Base-by-base conservation (phyloP, 2,888 invertebrate species). In the Hylaea fasciaria region DNA sequence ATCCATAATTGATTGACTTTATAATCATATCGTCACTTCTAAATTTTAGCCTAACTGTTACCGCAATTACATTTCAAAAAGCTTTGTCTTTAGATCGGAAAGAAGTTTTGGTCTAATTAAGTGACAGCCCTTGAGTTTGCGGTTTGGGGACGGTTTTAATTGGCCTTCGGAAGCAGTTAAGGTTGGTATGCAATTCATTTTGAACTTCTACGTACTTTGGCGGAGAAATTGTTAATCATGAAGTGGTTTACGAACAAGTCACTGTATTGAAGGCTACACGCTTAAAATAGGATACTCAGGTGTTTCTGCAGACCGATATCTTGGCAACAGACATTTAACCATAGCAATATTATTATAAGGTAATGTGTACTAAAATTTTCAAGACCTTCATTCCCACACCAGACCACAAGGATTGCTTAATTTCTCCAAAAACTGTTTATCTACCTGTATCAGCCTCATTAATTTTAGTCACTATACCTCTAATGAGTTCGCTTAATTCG, bases 401-500 rank as follows among this genome's bases (percentile, higher is more conserved):
- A 35, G 7, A 9, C 8, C n/a, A 4, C 5, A 2, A 9, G 43
- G 16, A 53, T 53, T 17, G n/a, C 40, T 52, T 35, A 48, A 48
- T 58, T 53, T 53, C 50, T 60, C 57, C 52, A 43, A 52, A 44
- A 52, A 52, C 43, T 39, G 47, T 48, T 46, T 55, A 61, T 61
- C 52, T 62, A 62, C 61, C 57, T 62, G 62, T 69, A 64, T 62
- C 57, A 65, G 50, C 53, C 68, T 62, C 65, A 73, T 71, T 70
- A 69, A 69, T 72, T 73, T 60, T 59, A 56, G 57, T 62, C 67
- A 65, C 67, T 71, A 63, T 64, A 69, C 60, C 57, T 66, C 73
- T 78, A 81, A 80, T 80, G 77, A 78, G 74, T 70, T 62, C 62
- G 65, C 69, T 78, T 76, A 75, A 78, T 80, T 78, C 73, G 70